Evolutionary conservation across 1,140 invertebrate genomes (phyloP).

Genomic region (Lithobius niger): DNA sequence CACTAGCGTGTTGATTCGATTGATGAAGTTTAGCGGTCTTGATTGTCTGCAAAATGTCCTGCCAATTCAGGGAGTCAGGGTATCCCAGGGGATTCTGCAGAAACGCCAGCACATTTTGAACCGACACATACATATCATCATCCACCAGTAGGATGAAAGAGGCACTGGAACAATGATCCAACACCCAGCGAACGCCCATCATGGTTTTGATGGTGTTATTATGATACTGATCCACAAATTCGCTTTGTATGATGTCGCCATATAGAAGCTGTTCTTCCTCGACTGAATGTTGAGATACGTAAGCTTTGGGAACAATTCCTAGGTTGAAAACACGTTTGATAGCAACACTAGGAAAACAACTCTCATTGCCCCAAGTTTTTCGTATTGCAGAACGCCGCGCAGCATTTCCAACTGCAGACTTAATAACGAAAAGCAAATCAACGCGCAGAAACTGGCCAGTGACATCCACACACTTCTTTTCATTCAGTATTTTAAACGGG

Average conservation of each 20-base stretch:
- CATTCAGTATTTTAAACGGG: constrained; percentile 20
- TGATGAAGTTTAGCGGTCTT: constrained; percentile 5
- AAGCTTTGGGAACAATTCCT: constrained; percentile 37
- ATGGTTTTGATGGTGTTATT: constrained; percentile 91
- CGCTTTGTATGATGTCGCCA: constrained; percentile 65
- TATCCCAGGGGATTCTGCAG: constrained; percentile 54
- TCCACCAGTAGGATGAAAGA: constrained; percentile 79
- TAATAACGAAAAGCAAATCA: constrained; percentile 45
- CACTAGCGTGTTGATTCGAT: background rate
- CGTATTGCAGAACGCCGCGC: constrained; percentile 54
- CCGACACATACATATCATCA: constrained; percentile 84
- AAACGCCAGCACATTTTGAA: constrained; percentile 67
- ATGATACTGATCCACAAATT: constrained; percentile 70
- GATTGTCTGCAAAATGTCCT: constrained; percentile 1
- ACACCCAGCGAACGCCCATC: constrained; percentile 72
- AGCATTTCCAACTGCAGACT: constrained; percentile 62
- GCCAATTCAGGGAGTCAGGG: constrained; percentile 37
- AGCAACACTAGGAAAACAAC: constrained; percentile 54
- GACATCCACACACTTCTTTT: constrained; percentile 22
- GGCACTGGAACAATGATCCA: constrained; percentile 52
- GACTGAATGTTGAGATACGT: constrained; percentile 26
- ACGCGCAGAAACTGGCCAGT: constrained; percentile 18
- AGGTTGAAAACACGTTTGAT: constrained; percentile 63
- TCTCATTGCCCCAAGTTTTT: constrained; percentile 68
- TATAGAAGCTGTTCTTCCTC: constrained; percentile 48